Base-by-base conservation (phyloP, 2,797 vertebrate species). In the Ctenochaetus hawaiiensis region DNA sequence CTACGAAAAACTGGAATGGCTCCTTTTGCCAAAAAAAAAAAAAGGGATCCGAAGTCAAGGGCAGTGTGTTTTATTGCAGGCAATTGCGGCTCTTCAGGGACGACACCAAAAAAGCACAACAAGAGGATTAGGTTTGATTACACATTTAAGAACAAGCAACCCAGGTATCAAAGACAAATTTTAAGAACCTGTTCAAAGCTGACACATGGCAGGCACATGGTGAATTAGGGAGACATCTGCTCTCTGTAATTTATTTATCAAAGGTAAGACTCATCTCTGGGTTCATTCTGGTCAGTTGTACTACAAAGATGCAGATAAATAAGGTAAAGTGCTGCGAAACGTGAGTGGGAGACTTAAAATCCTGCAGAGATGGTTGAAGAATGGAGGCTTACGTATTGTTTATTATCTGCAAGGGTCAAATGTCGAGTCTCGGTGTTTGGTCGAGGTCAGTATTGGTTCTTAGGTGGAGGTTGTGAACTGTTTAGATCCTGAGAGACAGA, bases 41-140 rank as follows among this genome's bases (percentile, higher is more conserved):
- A 4, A 37, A 34, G 20, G 66, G 70, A 83, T 76, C 64, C 58
- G 48, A 67, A 83, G 87, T 90, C 87, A 88, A 91, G 86, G 82
- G 80, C 85, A 68, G 67, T 9, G 18, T 67, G 73, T 86, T 83
- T 86, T 69, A 83, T 53, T 64, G 80, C 85, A 91, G 89, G 90
- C 92, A 91, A 90, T 84, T 80, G 79, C 64, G 8, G 67, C 87
- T 86, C 88, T 89, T 92, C 78, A 82, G 88, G 83, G 85, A 89
- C 77, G 74, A 83, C 77, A 83, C 73, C 54, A 89, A 89, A 91
- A 91, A 89, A 82, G 80, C 81, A 89, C 87, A 92, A 89, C 89
- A 86, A 84, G 78, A 77, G 89, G 87, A 90, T 91, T 88, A 87
- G 83, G 79, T 88, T 87, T 90, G 87, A 92, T 92, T 90, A 87